Base-by-base conservation (phyloP, 1,140 invertebrate genomes). In the Drosophila kohkoa region DNA sequence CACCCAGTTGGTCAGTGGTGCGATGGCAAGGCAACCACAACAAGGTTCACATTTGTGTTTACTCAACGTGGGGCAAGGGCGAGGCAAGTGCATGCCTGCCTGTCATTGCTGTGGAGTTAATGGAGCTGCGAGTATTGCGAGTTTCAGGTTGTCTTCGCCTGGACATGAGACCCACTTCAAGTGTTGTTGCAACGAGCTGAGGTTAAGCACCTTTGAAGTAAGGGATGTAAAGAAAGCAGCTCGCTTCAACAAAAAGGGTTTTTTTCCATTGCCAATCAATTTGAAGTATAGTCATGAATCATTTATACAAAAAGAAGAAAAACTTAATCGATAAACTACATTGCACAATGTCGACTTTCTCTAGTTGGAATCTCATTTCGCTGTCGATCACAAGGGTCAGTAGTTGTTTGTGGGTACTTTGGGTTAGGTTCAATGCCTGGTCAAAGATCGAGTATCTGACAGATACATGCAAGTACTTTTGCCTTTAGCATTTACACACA, bases 21-120 rank as follows among this genome's bases (percentile, higher is more conserved):
- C 58, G 70, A 30, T 13, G 45, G 68, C 81, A 83, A 67, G 20
- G 20, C 20, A 25, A 25, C 20, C 20, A 25, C 81, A 81, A 70
- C 77, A 83, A 80, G 70, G 77, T 70, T 75, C 73, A 78, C 79
- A 74, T 59, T 77, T 77, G 82, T 82, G 78, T 82, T 82, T 82
- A 75, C 69, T 60, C 54, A 81, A 51, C 28, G 46, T 35, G 16
- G 28, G 13, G 38, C 6, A 5, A 25, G 52, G 74, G 63, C 63
- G 57, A 66, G 73, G 54, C 60, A 63, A 63, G 64, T 62, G 65
- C 4, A 16, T 32, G 49, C 28, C 55, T 62, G 65, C 1, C 30
- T 32, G 49, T 41, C 55, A 51, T 28, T 38, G 41, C 13, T 13
- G 51, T 54, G 51, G 51, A 54, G 41, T 57, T 49, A 45, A 38